These are phyloP conservation scores for Morpho deidamia DNA, from an alignment of 2,888 invertebrate species.

Conservation along the genomic window DNA sequence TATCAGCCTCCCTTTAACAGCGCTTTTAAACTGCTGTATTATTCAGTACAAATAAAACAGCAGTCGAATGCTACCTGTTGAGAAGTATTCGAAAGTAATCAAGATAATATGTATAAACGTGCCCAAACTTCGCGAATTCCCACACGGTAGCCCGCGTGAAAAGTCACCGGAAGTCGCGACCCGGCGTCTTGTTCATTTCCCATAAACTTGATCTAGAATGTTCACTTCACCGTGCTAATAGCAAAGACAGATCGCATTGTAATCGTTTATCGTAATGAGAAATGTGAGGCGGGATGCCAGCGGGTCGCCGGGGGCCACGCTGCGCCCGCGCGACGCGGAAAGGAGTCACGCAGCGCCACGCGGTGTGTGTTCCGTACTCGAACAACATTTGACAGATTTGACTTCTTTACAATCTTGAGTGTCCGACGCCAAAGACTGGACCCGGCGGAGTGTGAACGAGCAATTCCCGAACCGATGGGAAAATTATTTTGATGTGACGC, in stretches of 20 bases:
- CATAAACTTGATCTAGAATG: slow-evolving; percentile 69
- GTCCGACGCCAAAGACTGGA: slow-evolving; percentile 41
- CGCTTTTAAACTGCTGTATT: too few species aligned
- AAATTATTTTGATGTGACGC: slow-evolving; percentile 36
- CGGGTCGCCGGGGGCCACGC: slow-evolving; percentile 27
- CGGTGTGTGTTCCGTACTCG: slow-evolving; percentile 48
- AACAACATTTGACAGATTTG: slow-evolving; percentile 57
- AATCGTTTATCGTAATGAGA: slow-evolving; percentile 35
- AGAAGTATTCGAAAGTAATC: too few species aligned
- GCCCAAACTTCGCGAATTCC: slow-evolving; percentile 16
- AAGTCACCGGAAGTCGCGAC: slow-evolving; percentile 42
- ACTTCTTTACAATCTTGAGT: slow-evolving; percentile 53
- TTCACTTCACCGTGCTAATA: slow-evolving; percentile 59
- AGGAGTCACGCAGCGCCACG: slow-evolving; percentile 48
- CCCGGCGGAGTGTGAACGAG: slow-evolving; percentile 63
- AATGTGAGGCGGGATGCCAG: slow-evolving; percentile 27
- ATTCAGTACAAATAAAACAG: too few species aligned
- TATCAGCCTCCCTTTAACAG: too few species aligned
- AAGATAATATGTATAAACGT: too few species aligned
- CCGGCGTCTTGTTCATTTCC: slow-evolving; percentile 52
- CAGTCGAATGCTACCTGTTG: too few species aligned
- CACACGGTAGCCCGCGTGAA: slow-evolving; percentile 36
- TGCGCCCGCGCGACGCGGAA: slow-evolving; percentile 34
- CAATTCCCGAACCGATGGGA: slow-evolving; percentile 66
- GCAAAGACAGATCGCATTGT: slow-evolving; percentile 52